These are phyloP conservation scores for Nephrotoma appendiculata DNA, from an alignment of 2,888 invertebrate genomes.

Conservation along the genomic window DNA sequence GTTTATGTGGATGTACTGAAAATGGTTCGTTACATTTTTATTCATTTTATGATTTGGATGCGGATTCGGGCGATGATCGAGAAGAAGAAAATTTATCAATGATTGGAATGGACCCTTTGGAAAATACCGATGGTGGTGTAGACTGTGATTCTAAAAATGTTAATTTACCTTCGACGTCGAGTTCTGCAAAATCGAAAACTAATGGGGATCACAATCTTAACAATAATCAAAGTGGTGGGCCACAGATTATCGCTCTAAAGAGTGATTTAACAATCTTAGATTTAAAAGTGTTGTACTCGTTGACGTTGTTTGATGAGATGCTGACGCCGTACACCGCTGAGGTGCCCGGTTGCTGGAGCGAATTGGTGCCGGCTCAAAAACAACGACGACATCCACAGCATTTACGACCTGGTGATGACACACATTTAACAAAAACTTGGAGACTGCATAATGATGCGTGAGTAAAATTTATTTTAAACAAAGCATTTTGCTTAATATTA, in stretches of 20 bases:
- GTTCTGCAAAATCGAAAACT: neutral
- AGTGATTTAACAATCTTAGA: conserved; percentile 41
- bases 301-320: conserved; percentile 60
- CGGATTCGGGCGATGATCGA: conserved; percentile 53
- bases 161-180: conserved; percentile 6
- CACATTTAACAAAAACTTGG: conserved; percentile 74
- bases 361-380: conserved; percentile 80
- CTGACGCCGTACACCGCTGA: conserved; percentile 60
- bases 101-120: conserved; percentile 8
- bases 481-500: neutral
- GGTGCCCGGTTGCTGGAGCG: conserved; percentile 87
- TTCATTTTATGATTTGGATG: conserved; percentile 56
- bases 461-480: conserved; percentile 16
- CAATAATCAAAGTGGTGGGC: conserved; percentile 32
- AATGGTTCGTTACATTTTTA: conserved; percentile 73
- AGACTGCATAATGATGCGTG: conserved; percentile 71
- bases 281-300: conserved; percentile 50
- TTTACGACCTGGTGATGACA: conserved; percentile 43
- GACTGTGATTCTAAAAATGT: neutral
- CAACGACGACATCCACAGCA: conserved; percentile 78
- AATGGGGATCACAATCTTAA: neutral
- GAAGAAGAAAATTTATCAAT: conserved; percentile 42
- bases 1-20: conserved; percentile 70
- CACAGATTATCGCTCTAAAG: conserved; percentile 44
- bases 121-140: conserved; percentile 14